Base-by-base conservation (phyloP, 2,888 invertebrate genomes). In the Drosophila borborema region DNA sequence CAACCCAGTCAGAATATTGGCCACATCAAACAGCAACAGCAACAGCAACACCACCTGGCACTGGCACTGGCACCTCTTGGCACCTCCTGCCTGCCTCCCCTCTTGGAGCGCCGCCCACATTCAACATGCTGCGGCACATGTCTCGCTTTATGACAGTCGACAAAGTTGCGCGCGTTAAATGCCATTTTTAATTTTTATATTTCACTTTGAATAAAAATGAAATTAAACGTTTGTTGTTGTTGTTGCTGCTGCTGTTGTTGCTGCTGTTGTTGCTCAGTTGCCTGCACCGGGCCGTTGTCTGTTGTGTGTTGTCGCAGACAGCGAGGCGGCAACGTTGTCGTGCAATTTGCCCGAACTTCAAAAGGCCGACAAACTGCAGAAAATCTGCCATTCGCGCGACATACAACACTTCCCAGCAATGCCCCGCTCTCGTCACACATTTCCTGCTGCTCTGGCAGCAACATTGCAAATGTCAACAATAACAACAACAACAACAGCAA, bases 131-230 rank as follows among this genome's bases (percentile, higher is more conserved):
- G 31, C 51, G 55, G 63, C 79, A 77, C 72, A 75, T 70, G 71
- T 81, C 72, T 59, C 72, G 54, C 61, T 80, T 75, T 75, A 82
- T 82, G 88, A 76, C 86, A 74, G 72, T 62, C 71, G 83, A 80
- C 84, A 88, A 82, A 80, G 84, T 77, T 82, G 80, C 80, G 58
- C 45, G 71, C 88, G 81, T 88, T 84, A 88, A 84, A 88, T 84
- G 84, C 70, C 86, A 81, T 86, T 83, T 83, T 83, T 86, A 85
- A 85, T 86, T 86, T 88, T 67, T 76, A 73, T 78, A 71, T 86
- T 76, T 85, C 88, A 81, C 82, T 86, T 80, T 88, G 86, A 83
- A 85, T 83, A 76, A 88, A 85, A 83, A 79, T 87, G 74, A 83
- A 86, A 86, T 87, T 87, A 83, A 83, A 84, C 62, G 77, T 64